Conservation (phyloP, 1,140 invertebrate genomes). For the Philaenus spumarius region DNA sequence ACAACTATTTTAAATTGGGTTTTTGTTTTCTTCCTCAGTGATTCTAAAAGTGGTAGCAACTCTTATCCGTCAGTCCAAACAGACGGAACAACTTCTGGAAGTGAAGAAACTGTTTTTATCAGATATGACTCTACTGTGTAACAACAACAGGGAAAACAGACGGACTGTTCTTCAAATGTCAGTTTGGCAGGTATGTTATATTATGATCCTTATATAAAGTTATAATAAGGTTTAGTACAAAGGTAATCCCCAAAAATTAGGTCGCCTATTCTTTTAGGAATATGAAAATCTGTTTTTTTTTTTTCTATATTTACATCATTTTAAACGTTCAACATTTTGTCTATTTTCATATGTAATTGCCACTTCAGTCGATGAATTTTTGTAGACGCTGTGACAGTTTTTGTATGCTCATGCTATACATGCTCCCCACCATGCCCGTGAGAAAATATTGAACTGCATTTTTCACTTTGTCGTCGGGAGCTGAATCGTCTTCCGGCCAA, state of each 20-base stretch:
- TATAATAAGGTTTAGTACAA: not conserved
- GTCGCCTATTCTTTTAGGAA: too few relatives aligned
- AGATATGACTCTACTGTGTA: slow-evolving; percentile 95
- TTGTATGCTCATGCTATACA: too few relatives aligned
- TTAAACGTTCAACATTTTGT: too few relatives aligned
- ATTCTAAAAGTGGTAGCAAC: slow-evolving; percentile 98
- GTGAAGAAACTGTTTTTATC: slow-evolving; percentile 96
- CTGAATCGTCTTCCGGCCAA: too few relatives aligned
- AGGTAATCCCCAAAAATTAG: not conserved
- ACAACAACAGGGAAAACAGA: slow-evolving; percentile 95
- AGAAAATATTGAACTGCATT: too few relatives aligned
- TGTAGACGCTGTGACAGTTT: too few relatives aligned
- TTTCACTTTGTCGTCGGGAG: too few relatives aligned
- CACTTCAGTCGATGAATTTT: too few relatives aligned
- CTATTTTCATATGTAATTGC: too few relatives aligned
- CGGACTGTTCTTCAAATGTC: slow-evolving; percentile 98
- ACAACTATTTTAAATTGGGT: slow-evolving; percentile 5
- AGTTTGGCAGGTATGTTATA: slow-evolving; percentile 83
- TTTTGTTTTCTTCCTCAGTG: slow-evolving; percentile 55
- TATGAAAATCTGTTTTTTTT: too few relatives aligned
- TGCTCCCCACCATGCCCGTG: too few relatives aligned
- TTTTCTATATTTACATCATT: too few relatives aligned
- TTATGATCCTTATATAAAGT: not conserved
- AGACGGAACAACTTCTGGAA: slow-evolving; percentile 81
- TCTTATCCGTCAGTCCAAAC: slow-evolving; percentile 91